phyloP scores from a whole-genome alignment of 2,888 invertebrate species.

The Drosophila phalerata region DNA sequence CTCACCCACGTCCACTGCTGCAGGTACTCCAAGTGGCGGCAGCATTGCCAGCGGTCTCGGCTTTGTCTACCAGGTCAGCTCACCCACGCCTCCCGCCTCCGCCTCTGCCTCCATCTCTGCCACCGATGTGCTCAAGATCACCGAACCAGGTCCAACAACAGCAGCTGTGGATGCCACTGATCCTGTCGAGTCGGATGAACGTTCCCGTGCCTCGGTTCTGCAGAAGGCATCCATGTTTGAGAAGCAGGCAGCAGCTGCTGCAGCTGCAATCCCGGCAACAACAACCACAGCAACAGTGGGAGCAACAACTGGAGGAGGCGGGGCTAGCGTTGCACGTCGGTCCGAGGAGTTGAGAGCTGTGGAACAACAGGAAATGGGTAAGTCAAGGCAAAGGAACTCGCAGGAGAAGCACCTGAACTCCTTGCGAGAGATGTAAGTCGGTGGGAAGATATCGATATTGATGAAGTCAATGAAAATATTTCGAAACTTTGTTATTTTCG shows the following conservation, averaged over 20 bases:
- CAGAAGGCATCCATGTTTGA: slow-evolving; percentile 86
- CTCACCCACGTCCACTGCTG: slow-evolving; percentile 84
- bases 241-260: slow-evolving; percentile 80
- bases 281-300: slow-evolving; percentile 34
- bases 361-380: slow-evolving; percentile 83
- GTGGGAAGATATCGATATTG: neutral
- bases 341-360: slow-evolving; percentile 60
- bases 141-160: slow-evolving; percentile 69
- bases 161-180: slow-evolving; percentile 7
- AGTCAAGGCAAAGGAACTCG: slow-evolving; percentile 54
- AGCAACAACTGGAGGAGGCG: slow-evolving; percentile 60
- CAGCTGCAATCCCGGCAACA: slow-evolving; percentile 43
- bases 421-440: slow-evolving; percentile 1
- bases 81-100: slow-evolving; percentile 79
- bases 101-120: slow-evolving; percentile 12
- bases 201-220: slow-evolving; percentile 85
- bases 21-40: slow-evolving; percentile 82
- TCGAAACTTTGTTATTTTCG: neutral
- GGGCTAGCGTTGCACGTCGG: slow-evolving; percentile 54
- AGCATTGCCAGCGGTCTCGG: slow-evolving; percentile 78
- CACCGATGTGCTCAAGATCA: slow-evolving; percentile 83
- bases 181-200: slow-evolving; percentile 81
- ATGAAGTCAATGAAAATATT: neutral
- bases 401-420: neutral
- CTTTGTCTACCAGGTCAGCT: slow-evolving; percentile 81